Conservation (phyloP, 35 echinoderm and acorn worm genomes). For the Ptychodera flava region DNA sequence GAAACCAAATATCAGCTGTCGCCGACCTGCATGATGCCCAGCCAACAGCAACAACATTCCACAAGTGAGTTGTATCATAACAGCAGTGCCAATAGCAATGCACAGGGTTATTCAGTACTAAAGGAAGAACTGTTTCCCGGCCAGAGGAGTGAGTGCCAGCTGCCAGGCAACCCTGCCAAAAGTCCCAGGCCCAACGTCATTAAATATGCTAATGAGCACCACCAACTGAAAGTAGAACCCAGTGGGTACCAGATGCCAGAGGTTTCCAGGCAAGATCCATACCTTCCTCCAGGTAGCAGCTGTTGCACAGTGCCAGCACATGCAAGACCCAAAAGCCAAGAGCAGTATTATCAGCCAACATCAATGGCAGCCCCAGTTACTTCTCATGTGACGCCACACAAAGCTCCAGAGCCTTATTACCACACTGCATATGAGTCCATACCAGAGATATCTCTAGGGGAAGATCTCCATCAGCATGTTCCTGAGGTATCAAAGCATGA, state of each 20-base stretch:
- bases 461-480: not conserved
- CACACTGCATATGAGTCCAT: not conserved
- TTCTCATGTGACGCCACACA: no score
- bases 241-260: not conserved
- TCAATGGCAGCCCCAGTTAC: no score
- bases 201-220: not conserved
- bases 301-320: not conserved
- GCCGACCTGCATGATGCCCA: not conserved
- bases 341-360: no score
- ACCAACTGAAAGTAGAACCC: not conserved
- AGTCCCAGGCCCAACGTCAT: not conserved
- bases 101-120: not conserved
- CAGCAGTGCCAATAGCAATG: not conserved
- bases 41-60: not conserved
- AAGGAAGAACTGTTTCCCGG: not conserved
- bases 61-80: not conserved
- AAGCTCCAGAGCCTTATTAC: not conserved
- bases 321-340: not conserved
- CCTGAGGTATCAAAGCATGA: not conserved
- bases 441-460: not conserved
- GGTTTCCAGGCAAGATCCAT: no score
- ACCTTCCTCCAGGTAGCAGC: not conserved
- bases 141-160: not conserved
- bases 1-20: not conserved
- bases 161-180: not conserved